Base-by-base conservation (phyloP, 2,797 vertebrate genomes). In the Hephaestus fuliginosus region DNA sequence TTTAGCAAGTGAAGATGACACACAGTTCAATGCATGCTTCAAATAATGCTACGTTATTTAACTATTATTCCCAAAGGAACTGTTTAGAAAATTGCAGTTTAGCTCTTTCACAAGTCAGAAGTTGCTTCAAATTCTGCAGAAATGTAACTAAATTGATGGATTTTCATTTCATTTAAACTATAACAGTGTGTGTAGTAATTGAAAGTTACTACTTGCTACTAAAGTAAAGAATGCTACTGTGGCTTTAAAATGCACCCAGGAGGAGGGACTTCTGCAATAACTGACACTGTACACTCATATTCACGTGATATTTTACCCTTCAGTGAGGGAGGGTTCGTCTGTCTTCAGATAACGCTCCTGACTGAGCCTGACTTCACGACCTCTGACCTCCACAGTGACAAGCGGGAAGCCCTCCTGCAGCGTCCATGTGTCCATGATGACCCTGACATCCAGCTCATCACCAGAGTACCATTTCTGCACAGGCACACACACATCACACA, bases 351-450 rank as follows among this genome's bases (percentile, higher is more conserved):
- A 98, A 52, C 92, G 95, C 76, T 98, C 96, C 89, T 99, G 98
- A 81, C 93, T 95, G 78, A 98, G 88, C 53, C 93, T 89, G 14
- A 98, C 92, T 0, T 96, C 95, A 13, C 92, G 96, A 86, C 96
- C 96, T 90, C 82, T 95, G 87, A 97, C 86, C 0, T 94, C 95
- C 73, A 98, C 91, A 1, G 95, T 98, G 78, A 98, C 93, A 84
- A 99, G 84, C 0, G 98, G 98, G 80, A 97, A 98, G 28, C 97
- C 97, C 80, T 97, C 97, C 88, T 98, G 98, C 85, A 97, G 93
- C 0, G 96, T 98, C 98, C 97, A 98, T 0, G 97, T 98, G 84
- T 98, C 95, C 97, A 99, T 98, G 94, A 97, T 96, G 60, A 92
- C 86, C 80, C 78, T 95, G 63, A 98, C 94, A 28, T 97, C 96